Evolutionary conservation across 2,113 vertebrate genomes (phyloP).

Genomic region (Mormyrus lacerda): DNA sequence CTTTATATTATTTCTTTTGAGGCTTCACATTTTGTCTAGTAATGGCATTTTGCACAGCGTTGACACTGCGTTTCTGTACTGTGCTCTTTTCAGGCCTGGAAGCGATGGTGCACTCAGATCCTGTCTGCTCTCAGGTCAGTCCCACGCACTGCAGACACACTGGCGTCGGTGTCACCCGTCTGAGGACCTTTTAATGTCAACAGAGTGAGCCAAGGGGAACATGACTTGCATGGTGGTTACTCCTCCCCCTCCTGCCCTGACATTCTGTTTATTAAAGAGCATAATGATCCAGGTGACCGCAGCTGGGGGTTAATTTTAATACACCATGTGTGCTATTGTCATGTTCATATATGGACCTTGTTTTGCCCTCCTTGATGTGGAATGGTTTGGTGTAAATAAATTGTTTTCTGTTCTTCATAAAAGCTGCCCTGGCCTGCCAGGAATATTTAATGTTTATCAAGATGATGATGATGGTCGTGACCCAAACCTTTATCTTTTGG

Average conservation of each 20-base stretch:
- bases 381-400: not conserved
- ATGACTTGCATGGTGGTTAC: not conserved
- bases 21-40: not conserved
- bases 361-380: not conserved
- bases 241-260: not conserved
- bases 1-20: not conserved
- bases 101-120: slow-evolving; percentile 97
- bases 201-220: not conserved
- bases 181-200: not conserved
- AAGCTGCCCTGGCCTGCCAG: not conserved
- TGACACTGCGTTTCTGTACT: not conserved
- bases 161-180: not conserved
- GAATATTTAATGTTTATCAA: no score
- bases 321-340: not conserved
- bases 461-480: not conserved
- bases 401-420: not conserved
- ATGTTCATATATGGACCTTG: not conserved
- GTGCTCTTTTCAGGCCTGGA: slow-evolving; percentile 77
- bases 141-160: not conserved
- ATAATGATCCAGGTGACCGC: not conserved
- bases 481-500: not conserved
- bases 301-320: not conserved
- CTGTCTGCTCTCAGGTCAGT: slow-evolving; percentile 92
- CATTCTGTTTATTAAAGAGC: not conserved
- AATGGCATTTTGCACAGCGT: not conserved